These are phyloP conservation scores for Dolichotis patagonum DNA, from an alignment of 2,113 vertebrate species.

Conservation along the genomic window DNA sequence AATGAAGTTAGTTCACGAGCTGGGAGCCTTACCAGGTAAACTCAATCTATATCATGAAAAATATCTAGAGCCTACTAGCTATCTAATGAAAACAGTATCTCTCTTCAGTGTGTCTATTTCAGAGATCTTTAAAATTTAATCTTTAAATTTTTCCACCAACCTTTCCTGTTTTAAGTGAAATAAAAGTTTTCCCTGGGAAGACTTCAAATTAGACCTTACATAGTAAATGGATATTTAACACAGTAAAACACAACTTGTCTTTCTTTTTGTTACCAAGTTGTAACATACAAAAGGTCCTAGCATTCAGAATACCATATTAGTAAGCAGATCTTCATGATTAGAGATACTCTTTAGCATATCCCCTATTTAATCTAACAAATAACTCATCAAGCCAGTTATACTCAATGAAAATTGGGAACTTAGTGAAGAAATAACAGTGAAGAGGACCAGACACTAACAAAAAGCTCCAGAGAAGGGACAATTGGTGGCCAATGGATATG, in stretches of 20 bases:
- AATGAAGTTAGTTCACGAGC: neutral
- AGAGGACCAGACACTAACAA: neutral
- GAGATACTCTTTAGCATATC: neutral
- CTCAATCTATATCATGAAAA: neutral
- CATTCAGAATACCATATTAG: neutral
- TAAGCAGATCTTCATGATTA: neutral
- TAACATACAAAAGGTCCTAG: neutral
- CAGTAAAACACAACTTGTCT: neutral
- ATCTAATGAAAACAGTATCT: constrained; percentile 24
- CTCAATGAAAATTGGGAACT: neutral
- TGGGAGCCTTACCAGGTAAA: neutral
- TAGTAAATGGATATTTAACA: neutral
- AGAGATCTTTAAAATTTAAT: constrained; percentile 36
- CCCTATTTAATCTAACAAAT: neutral
- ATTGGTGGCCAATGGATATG: neutral
- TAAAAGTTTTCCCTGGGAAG: neutral
- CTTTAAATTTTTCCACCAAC: neutral
- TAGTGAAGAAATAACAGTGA: neutral
- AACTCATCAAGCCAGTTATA: neutral
- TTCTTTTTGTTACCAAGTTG: neutral
- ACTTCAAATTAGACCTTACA: neutral
- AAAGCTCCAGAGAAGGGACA: neutral
- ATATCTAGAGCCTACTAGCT: neutral
- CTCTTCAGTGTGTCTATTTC: neutral
- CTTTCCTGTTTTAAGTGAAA: neutral